phyloP scores from a whole-genome alignment of 2,797 vertebrate species.

The Nyctalus aviator region DNA sequence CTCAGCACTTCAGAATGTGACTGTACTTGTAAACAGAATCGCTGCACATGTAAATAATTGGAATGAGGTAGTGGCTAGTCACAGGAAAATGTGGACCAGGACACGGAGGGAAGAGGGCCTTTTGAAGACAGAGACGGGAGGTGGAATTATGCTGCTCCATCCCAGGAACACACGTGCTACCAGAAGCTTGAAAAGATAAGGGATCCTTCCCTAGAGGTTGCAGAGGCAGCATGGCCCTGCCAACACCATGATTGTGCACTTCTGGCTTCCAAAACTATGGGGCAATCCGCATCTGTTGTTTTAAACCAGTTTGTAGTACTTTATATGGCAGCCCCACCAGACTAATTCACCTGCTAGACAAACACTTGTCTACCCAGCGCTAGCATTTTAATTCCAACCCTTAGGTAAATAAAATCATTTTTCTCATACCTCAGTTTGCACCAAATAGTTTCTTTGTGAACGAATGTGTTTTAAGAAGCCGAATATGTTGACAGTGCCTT shows the following conservation, averaged over 20 bases:
- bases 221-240: neutral
- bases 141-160: neutral
- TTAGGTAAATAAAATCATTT: neutral
- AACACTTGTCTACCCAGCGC: neutral
- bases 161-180: neutral
- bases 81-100: neutral
- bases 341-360: neutral
- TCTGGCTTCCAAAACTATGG: neutral
- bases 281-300: neutral
- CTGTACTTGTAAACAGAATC: neutral
- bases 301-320: neutral
- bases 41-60: neutral
- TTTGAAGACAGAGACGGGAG: neutral
- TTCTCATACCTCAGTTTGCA: conserved; percentile 96
- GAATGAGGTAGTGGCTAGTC: neutral
- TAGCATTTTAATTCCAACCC: neutral
- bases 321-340: neutral
- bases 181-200: neutral
- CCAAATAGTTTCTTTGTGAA: conserved; percentile 97
- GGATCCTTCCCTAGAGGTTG: neutral
- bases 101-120: neutral
- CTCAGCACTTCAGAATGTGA: neutral
- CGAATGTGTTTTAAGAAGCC: conserved; percentile 98
- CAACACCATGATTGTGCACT: neutral
- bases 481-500: conserved; percentile 93